Conservation (phyloP, 2,888 invertebrate genomes). For the Pherbina coryleti region DNA sequence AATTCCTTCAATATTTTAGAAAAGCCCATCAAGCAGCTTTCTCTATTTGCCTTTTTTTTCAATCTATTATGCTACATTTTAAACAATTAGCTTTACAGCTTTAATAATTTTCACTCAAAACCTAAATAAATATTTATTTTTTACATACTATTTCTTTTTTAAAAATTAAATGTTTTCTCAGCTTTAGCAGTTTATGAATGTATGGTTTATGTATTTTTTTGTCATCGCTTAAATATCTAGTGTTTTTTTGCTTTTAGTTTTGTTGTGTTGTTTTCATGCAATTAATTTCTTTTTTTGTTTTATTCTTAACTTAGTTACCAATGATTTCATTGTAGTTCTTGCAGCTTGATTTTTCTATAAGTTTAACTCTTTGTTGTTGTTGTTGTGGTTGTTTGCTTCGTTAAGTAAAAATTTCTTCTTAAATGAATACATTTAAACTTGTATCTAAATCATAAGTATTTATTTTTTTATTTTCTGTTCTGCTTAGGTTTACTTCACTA, state of each 20-base stretch:
- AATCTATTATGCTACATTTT: slow-evolving; percentile 18
- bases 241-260: slow-evolving; percentile 1
- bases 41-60: neutral
- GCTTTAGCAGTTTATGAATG: neutral
- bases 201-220: neutral
- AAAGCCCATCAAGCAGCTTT: neutral
- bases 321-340: neutral
- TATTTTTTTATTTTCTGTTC: neutral
- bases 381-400: neutral
- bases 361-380: neutral
- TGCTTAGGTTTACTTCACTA: neutral
- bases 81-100: slow-evolving; percentile 27
- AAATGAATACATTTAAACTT: slow-evolving; percentile 9
- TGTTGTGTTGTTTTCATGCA: neutral
- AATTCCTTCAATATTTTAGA: neutral
- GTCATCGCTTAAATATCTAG: slow-evolving; percentile 8
- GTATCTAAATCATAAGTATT: slow-evolving; percentile 8
- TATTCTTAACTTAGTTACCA: slow-evolving; percentile 11
- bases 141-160: slow-evolving; percentile 9
- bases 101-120: slow-evolving; percentile 22
- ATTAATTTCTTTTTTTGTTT: neutral
- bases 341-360: neutral
- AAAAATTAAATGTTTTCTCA: neutral
- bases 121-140: slow-evolving; percentile 3
- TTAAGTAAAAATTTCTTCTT: neutral